phyloP scores from a whole-genome alignment of 2,888 invertebrate genomes.

The Noctua pronuba region DNA sequence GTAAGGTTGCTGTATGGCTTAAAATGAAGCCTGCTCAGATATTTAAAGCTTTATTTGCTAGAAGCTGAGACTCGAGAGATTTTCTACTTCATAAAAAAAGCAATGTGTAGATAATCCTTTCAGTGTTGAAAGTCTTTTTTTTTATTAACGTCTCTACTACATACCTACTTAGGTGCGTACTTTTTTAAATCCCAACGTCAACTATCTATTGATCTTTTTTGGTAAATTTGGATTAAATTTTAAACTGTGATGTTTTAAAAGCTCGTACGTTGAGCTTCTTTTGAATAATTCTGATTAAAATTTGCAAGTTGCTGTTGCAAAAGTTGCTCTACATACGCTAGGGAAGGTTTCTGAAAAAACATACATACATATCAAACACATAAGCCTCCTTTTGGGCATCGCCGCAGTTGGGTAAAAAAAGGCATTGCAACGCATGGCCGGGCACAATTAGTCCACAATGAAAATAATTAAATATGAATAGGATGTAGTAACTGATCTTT shows the following conservation, averaged over 20 bases:
- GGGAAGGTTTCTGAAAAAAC: no score
- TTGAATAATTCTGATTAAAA: no score
- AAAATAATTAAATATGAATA: no score
- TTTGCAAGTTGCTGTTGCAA: no score
- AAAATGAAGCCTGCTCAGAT: not conserved
- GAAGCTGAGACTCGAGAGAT: not conserved
- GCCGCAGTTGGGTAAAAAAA: no score
- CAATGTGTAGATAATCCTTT: not conserved
- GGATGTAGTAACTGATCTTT: no score
- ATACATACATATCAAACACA: no score
- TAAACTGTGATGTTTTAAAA: not conserved
- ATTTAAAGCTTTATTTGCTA: conserved; percentile 16
- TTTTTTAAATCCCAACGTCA: not conserved
- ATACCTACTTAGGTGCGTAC: not conserved
- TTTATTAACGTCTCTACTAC: not conserved
- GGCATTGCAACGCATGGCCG: no score
- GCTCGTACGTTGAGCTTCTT: no score
- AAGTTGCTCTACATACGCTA: no score
- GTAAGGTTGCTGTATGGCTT: not conserved
- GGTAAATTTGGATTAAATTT: not conserved
- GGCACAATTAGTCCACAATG: no score
- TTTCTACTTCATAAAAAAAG: not conserved
- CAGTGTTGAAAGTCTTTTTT: not conserved
- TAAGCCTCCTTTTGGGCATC: no score
- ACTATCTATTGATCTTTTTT: not conserved